Base-by-base conservation (phyloP, 30 jellyfish, hydroid and myxozoan species). In the Morbakka virulenta region DNA sequence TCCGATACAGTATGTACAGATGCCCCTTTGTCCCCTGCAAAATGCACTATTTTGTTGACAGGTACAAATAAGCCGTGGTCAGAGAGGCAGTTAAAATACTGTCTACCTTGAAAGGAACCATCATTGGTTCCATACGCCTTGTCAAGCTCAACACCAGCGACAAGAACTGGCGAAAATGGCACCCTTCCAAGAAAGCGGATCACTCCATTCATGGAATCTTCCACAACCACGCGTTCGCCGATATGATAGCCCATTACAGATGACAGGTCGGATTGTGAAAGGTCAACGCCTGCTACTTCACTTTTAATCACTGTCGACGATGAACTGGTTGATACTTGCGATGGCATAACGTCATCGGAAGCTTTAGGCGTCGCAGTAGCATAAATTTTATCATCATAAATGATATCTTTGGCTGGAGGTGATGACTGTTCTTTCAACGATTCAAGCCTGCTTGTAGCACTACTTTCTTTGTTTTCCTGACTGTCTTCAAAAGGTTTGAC, bases 81-180 rank as follows among this genome's bases (percentile, higher is more conserved):
- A 0, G 77, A 69, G 13, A 35, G 76, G 28, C 98, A 92, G 3
- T 35, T 67, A 68, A 92, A 92, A 64, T 92, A 92, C 24, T 90
- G 88, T 52, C 80, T 81, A 0, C 94, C 95, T 3, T 84, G 91
- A 66, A 85, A 92, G 3, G 95, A 61, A 2, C 98, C 98, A 67
- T 92, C 89, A 20, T 86, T 64, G 61, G 96, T 92, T 14, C 98
- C 98, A 34, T 74, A 50, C 20, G 89, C 52, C 28, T 53, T 87
- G 51, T 92, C 95, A 4, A 92, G 95, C 41, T 80, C 90, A 48
- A 92, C 67, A 1, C 98, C 98, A 24, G 98, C 98, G 12, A 85
- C 96, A 52, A 74, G 72, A 2, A 85, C 96, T 4, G 95, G 96
- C 24, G 98, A 92, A 52, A 81, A 80, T 11, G 96, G 76, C 2